These are phyloP conservation scores for Siniperca knerii DNA, from an alignment of 2,113 vertebrate genomes.

Conservation along the genomic window DNA sequence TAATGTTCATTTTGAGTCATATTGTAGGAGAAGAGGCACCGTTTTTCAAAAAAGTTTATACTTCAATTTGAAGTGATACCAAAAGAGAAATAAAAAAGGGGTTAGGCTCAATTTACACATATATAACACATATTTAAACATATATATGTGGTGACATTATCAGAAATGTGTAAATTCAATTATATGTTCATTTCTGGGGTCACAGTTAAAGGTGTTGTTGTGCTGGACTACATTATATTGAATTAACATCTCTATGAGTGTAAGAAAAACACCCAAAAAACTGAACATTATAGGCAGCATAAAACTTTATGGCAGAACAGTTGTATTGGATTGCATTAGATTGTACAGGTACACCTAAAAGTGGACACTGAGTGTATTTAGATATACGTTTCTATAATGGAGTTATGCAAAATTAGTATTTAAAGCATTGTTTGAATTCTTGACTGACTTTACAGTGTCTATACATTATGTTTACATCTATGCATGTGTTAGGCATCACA, in stretches of 20 bases:
- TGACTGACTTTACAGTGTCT: background rate
- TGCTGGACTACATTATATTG: background rate
- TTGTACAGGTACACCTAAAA: background rate
- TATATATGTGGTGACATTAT: too few relatives aligned
- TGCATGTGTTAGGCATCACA: background rate
- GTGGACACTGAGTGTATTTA: background rate
- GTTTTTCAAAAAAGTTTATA: background rate
- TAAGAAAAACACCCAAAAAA: too few relatives aligned
- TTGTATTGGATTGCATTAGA: background rate
- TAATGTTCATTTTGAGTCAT: background rate
- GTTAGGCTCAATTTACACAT: background rate
- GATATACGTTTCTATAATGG: background rate
- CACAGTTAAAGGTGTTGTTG: background rate
- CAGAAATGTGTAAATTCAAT: background rate
- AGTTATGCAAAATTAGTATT: background rate
- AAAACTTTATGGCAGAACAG: too few relatives aligned
- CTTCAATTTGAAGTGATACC: background rate
- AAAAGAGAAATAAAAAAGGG: background rate
- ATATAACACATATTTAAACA: background rate
- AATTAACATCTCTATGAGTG: too few relatives aligned
- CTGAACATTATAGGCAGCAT: too few relatives aligned
- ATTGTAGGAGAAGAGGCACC: background rate
- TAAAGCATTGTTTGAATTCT: background rate
- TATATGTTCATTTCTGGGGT: background rate
- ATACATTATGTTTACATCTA: background rate